phyloP scores from a whole-genome alignment of 1,140 invertebrate genomes.

The Euglossa dilemma region DNA sequence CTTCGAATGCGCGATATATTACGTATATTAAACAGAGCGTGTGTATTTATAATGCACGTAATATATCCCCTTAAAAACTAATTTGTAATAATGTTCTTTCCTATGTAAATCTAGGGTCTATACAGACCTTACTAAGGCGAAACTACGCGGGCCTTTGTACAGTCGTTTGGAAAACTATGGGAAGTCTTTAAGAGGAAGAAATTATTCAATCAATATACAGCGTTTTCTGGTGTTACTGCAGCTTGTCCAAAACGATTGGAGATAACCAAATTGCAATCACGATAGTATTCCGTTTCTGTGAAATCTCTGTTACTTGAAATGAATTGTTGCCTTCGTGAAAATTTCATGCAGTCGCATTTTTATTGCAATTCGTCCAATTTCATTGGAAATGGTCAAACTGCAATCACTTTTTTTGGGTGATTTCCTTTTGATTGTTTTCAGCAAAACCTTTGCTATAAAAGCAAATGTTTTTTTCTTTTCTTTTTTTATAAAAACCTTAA shows the following conservation, averaged over 20 bases:
- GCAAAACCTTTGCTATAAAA: conserved; percentile 41
- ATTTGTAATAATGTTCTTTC: conserved; percentile 70
- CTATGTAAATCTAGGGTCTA: conserved; percentile 76
- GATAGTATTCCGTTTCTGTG: conserved; percentile 16
- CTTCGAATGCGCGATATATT: conserved; percentile 71
- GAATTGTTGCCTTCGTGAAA: conserved; percentile 3
- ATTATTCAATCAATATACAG: conserved; percentile 62
- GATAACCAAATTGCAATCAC: conserved; percentile 36
- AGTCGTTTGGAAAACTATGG: conserved; percentile 78
- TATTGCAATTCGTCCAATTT: conserved; percentile 14
- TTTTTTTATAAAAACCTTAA: conserved; percentile 63
- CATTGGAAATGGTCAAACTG: conserved; percentile 7
- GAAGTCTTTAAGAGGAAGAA: conserved; percentile 77
- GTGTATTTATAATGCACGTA: conserved; percentile 70
- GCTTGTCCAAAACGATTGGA: conserved; percentile 27
- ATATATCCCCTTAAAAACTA: conserved; percentile 73
- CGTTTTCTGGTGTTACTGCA: conserved; percentile 25
- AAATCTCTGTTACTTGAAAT: conserved; percentile 20
- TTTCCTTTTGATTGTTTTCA: conserved; percentile 36
- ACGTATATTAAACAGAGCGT: conserved; percentile 70
- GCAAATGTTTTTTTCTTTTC: no score
- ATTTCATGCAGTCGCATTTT: not conserved
- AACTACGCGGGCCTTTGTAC: conserved; percentile 79
- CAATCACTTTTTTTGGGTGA: not conserved
- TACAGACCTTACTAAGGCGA: conserved; percentile 79